phyloP scores from a whole-genome alignment of 2,797 vertebrate genomes.

The Peromyscus nudipes region DNA sequence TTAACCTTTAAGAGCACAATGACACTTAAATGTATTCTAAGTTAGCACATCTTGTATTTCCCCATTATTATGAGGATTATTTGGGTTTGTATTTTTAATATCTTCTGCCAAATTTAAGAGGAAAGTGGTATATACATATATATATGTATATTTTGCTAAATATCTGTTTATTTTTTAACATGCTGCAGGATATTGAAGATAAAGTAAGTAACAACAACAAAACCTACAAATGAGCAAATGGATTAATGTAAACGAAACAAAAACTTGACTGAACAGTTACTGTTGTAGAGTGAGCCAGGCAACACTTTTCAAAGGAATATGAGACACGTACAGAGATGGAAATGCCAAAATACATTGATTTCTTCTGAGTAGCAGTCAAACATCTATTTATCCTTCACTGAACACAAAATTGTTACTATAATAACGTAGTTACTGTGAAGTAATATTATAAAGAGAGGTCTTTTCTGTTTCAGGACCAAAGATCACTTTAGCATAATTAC shows the following conservation, averaged over 20 bases:
- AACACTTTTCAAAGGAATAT: neutral
- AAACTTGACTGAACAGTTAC: neutral
- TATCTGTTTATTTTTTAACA: conserved; percentile 76
- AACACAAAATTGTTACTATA: neutral
- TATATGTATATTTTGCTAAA: neutral
- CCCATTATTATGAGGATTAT: neutral
- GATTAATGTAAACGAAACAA: neutral
- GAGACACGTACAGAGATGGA: neutral
- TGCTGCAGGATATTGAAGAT: conserved; percentile 92
- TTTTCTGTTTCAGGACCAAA: neutral
- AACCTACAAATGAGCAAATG: neutral
- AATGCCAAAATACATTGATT: neutral
- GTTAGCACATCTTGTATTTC: neutral
- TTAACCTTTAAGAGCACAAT: neutral
- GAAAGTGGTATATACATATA: neutral
- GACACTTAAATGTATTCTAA: neutral
- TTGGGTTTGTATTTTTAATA: conserved; percentile 28
- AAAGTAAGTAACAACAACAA: conserved; percentile 90
- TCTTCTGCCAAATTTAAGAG: neutral
- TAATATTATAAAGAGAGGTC: neutral
- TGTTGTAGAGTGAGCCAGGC: neutral
- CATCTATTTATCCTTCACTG: neutral
- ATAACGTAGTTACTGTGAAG: neutral
- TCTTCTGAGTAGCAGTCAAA: neutral
- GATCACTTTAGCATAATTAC: neutral